Evolutionary conservation across 2,113 vertebrate genomes (phyloP).

Genomic region (Austrofundulus limnaeus): DNA sequence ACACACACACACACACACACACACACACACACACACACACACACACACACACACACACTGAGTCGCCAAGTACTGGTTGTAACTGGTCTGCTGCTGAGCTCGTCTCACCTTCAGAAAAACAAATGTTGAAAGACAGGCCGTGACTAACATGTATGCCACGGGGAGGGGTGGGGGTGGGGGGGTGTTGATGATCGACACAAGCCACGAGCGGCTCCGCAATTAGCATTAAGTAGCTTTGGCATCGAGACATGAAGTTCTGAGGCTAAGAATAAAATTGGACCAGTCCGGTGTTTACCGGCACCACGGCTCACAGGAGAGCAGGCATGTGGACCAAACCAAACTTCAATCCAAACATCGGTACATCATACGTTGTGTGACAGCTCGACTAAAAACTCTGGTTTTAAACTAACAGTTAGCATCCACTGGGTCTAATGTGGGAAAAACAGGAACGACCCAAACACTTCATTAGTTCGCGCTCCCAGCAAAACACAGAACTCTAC

Average conservation of each 20-base stretch:
- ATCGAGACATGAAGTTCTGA: slow-evolving; percentile 64
- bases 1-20: too few species aligned
- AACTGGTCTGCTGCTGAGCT: slow-evolving; percentile 42
- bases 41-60: too few species aligned
- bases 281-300: slow-evolving; percentile 48
- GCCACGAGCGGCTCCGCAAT: slow-evolving; percentile 67
- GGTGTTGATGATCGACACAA: slow-evolving; percentile 55
- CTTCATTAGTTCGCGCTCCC: slow-evolving; percentile 5
- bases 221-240: slow-evolving; percentile 70
- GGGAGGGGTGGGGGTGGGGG: slow-evolving; percentile 39
- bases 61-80: slow-evolving; percentile 48
- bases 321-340: slow-evolving; percentile 42
- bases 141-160: slow-evolving; percentile 26
- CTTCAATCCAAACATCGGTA: slow-evolving; percentile 67
- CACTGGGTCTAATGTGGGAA: slow-evolving; percentile 16
- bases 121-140: slow-evolving; percentile 34
- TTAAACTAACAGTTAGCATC: slow-evolving; percentile 58
- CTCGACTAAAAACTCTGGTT: slow-evolving; percentile 63
- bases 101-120: slow-evolving; percentile 53
- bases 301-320: slow-evolving; percentile 40
- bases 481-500: slow-evolving; percentile 5
- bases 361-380: slow-evolving; percentile 67
- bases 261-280: slow-evolving; percentile 72
- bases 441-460: slow-evolving; percentile 8
- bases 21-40: too few species aligned